These are phyloP conservation scores for Aphelocoma coerulescens DNA, from an alignment of 2,113 vertebrate species.

Conservation along the genomic window DNA sequence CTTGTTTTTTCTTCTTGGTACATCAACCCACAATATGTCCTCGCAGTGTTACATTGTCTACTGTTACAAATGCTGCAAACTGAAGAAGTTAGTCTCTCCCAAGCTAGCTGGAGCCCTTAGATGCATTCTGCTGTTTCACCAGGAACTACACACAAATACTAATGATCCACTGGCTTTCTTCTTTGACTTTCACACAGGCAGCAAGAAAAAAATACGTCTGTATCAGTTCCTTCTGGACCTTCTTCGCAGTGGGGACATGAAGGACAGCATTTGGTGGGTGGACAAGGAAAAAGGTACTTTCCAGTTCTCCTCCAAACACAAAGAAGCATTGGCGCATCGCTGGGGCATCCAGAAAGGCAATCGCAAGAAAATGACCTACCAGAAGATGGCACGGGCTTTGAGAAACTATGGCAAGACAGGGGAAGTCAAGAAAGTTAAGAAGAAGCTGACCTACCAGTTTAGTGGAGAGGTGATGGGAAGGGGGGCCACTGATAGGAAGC, in stretches of 20 bases:
- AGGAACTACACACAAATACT: neutral
- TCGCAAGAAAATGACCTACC: constrained; percentile 99
- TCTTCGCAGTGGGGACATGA: constrained; percentile 94
- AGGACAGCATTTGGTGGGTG: constrained; percentile 99
- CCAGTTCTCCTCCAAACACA: constrained; percentile 99
- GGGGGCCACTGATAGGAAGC: constrained; percentile 81
- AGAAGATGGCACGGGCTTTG: constrained; percentile 97
- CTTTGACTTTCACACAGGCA: constrained; percentile 73
- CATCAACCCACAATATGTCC: neutral
- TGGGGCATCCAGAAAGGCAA: constrained; percentile 99
- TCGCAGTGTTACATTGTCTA: neutral
- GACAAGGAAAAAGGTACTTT: constrained; percentile 98
- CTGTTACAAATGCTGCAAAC: neutral
- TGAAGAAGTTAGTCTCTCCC: neutral
- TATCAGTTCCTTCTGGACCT: constrained; percentile 98
- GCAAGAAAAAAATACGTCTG: constrained; percentile 97
- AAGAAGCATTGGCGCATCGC: constrained; percentile 91
- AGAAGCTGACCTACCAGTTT: constrained; percentile 99
- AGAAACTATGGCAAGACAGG: constrained; percentile 99
- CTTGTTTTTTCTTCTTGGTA: neutral
- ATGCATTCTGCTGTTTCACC: neutral
- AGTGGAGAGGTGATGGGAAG: constrained; percentile 95
- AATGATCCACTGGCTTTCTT: neutral
- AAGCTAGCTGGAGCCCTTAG: neutral
- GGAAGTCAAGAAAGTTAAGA: constrained; percentile 98